Evolutionary conservation across 2,797 vertebrate species (phyloP).

Genomic region (Aulostomus chinensis): DNA sequence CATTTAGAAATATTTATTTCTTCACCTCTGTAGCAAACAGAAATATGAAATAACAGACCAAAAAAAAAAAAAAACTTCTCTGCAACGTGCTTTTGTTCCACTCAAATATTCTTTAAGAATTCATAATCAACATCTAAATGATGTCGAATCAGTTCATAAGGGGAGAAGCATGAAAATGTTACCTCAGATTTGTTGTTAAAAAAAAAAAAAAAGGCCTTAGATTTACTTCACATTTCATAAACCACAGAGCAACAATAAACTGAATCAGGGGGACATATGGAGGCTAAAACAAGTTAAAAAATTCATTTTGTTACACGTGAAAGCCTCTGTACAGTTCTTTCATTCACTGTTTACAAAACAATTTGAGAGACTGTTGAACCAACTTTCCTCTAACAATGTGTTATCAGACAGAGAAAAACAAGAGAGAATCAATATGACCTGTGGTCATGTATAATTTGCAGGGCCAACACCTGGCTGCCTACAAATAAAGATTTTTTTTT

Average conservation of each 20-base stretch:
- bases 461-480: conserved; percentile 71
- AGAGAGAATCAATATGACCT: conserved; percentile 75
- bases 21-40: too few relatives aligned
- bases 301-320: conserved; percentile 49
- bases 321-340: conserved; percentile 44
- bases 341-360: conserved; percentile 65
- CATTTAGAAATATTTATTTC: too few relatives aligned
- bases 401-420: conserved; percentile 77
- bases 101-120: too few relatives aligned
- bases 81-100: too few relatives aligned
- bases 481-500: conserved; percentile 68
- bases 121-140: too few relatives aligned
- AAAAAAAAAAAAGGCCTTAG: too few relatives aligned
- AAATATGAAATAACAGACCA: too few relatives aligned
- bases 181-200: background rate
- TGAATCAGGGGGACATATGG: conserved; percentile 37
- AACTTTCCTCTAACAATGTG: conserved; percentile 74
- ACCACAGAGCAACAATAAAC: conserved; percentile 17
- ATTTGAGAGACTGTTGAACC: conserved; percentile 62
- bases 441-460: conserved; percentile 79
- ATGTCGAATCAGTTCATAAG: too few relatives aligned
- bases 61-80: too few relatives aligned
- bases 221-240: conserved; percentile 11
- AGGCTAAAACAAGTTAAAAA: conserved; percentile 42
- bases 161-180: too few relatives aligned